Base-by-base conservation (phyloP, 2,113 vertebrate genomes). In the Stomatorhinus ivindoensis region DNA sequence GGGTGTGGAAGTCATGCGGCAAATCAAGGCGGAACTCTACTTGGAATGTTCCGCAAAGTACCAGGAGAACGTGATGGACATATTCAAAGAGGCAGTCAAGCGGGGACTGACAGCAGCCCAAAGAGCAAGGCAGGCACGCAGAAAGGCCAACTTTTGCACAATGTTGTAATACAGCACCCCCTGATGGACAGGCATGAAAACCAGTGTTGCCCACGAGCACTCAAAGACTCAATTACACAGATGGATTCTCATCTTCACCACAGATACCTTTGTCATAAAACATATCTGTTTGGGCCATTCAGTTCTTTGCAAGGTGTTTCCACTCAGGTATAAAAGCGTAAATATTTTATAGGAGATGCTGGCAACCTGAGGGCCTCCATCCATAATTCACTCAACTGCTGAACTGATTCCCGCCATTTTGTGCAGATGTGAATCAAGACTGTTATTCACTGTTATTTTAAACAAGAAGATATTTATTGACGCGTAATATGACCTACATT, bases 31-130 rank as follows among this genome's bases (percentile, higher is more conserved):
- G 0, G 93, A 94, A 0, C 61, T 95, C 73, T 97, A 97, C 83
- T 91, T 97, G 48, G 96, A 97, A 65, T 97, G 96, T 85, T 97
- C 96, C 0, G 96, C 96, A 90, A 97, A 97, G 89, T 96, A 93
- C 39, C 94, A 94, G 27, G 96, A 97, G 88, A 97, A 97, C 7
- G 93, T 97, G 84, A 95, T 95, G 69, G 93, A 95, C 0, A 94
- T 97, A 87, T 97, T 97, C 92, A 95, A 93, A 24, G 96, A 97
- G 92, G 95, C 96, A 0, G 93, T 96, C 3, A 92, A 84, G 61
- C 93, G 95, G 4, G 96, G 95, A 13, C 92, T 97, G 47, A 93
- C 58, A 0, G 94, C 94, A 3, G 94, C 95, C 88, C 97, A 93
- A 89, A 96, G 91, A 51, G 91, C 93, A 1, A 93, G 92, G 89